A percentile compares a stretch with the other conserved stretches of the same genome.
Evolutionary conservation across 2,888 invertebrate species (phyloP).

Genomic region (Autographa pulchrina): DNA sequence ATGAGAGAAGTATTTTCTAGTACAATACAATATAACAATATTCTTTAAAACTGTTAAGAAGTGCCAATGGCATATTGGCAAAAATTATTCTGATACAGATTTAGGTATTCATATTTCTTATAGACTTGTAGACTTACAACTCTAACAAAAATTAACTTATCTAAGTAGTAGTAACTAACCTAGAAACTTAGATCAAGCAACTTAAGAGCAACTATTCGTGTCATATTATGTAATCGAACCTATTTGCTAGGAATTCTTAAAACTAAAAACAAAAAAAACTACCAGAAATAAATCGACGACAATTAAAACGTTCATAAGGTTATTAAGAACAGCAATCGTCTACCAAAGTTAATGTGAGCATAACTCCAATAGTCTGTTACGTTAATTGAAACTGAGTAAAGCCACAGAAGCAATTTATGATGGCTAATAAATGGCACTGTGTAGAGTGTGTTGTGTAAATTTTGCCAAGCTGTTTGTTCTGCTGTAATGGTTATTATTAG

Average conservation of each 20-base stretch:
- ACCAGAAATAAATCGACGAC: neutral
- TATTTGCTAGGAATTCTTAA: neutral
- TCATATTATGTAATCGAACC: neutral
- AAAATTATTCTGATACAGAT: too few species aligned
- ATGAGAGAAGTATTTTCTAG: neutral
- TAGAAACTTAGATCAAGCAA: neutral
- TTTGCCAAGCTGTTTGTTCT: constrained; percentile 69
- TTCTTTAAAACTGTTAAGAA: too few species aligned
- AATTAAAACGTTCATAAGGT: constrained; percentile 30
- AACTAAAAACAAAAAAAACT: neutral
- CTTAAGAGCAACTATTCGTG: neutral
- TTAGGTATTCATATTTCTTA: neutral
- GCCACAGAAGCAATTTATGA: constrained; percentile 77
- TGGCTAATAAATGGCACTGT: constrained; percentile 69
- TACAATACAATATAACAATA: too few species aligned
- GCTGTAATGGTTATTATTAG: constrained; percentile 62
- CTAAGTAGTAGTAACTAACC: neutral
- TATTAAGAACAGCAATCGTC: constrained; percentile 54
- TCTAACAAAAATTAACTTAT: neutral
- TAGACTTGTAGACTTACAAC: neutral
- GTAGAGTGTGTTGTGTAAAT: constrained; percentile 59
- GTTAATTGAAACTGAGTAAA: constrained; percentile 76
- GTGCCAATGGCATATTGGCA: neutral
- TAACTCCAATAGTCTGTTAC: constrained; percentile 62
- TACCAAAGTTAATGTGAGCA: constrained; percentile 60